These are phyloP conservation scores for Percopsis omiscomaycus DNA, from an alignment of 2,797 vertebrate genomes.

Conservation along the genomic window DNA sequence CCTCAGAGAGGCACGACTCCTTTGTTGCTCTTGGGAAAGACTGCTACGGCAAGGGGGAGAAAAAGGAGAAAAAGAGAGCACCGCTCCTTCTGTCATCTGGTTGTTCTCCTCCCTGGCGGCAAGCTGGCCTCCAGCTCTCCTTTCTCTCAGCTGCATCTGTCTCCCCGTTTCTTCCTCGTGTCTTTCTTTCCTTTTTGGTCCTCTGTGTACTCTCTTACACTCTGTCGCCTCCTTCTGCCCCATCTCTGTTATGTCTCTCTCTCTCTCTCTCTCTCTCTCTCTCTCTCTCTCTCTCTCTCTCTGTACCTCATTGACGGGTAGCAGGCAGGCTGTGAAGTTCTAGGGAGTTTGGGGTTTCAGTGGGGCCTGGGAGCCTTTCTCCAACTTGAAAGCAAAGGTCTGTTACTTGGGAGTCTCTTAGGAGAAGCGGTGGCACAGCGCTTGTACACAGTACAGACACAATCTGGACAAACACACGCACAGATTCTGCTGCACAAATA, in stretches of 20 bases:
- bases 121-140: slow-evolving; percentile 39
- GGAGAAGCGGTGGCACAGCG: slow-evolving; percentile 8
- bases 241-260: slow-evolving; percentile 14
- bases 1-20: slow-evolving; percentile 58
- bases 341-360: slow-evolving; percentile 62
- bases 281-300: slow-evolving; percentile 26
- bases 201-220: not conserved
- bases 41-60: slow-evolving; percentile 31
- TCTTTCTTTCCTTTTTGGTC: slow-evolving; percentile 23
- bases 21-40: slow-evolving; percentile 55
- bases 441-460: not conserved
- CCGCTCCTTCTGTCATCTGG: slow-evolving; percentile 41
- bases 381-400: slow-evolving; percentile 42
- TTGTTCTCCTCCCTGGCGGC: slow-evolving; percentile 26
- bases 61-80: slow-evolving; percentile 47
- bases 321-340: slow-evolving; percentile 63
- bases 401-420: slow-evolving; percentile 24
- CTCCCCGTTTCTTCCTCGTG: slow-evolving; percentile 29
- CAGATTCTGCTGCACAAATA: no score
- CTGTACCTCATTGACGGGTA: slow-evolving; percentile 30
- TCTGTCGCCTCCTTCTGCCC: not conserved
- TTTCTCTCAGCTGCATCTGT: slow-evolving; percentile 30
- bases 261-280: slow-evolving; percentile 26
- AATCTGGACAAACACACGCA: no score
- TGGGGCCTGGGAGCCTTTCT: slow-evolving; percentile 58